These are phyloP conservation scores for Archilochus colubris DNA, from an alignment of 2,113 vertebrate genomes.

Conservation along the genomic window DNA sequence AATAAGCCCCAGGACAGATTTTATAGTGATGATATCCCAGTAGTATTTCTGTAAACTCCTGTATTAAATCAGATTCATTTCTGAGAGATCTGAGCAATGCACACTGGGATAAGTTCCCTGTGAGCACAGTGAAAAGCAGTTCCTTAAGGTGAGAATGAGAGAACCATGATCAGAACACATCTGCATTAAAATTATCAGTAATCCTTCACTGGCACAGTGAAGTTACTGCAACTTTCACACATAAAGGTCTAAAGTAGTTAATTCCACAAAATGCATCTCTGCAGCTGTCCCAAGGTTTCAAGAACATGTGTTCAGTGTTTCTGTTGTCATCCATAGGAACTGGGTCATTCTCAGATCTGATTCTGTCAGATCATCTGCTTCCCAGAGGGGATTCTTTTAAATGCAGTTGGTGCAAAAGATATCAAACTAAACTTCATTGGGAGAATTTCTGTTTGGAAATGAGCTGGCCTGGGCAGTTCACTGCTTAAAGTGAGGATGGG, in stretches of 20 bases:
- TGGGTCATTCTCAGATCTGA: neutral
- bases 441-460: neutral
- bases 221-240: neutral
- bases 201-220: neutral
- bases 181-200: neutral
- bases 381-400: neutral
- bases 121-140: neutral
- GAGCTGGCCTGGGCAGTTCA: neutral
- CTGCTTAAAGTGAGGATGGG: neutral
- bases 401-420: neutral
- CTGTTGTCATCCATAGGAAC: neutral
- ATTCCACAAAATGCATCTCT: neutral
- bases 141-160: neutral
- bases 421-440: neutral
- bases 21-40: neutral
- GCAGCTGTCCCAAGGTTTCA: neutral
- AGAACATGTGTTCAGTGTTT: neutral
- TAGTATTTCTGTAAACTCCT: neutral
- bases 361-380: rapidly evolving
- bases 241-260: neutral
- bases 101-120: neutral
- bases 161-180: neutral
- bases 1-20: conserved; percentile 14
- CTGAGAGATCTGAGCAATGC: neutral
- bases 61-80: conserved; percentile 37